Evolutionary conservation across 2,113 vertebrate genomes (phyloP).

Genomic region (Patagioenas fasciata): DNA sequence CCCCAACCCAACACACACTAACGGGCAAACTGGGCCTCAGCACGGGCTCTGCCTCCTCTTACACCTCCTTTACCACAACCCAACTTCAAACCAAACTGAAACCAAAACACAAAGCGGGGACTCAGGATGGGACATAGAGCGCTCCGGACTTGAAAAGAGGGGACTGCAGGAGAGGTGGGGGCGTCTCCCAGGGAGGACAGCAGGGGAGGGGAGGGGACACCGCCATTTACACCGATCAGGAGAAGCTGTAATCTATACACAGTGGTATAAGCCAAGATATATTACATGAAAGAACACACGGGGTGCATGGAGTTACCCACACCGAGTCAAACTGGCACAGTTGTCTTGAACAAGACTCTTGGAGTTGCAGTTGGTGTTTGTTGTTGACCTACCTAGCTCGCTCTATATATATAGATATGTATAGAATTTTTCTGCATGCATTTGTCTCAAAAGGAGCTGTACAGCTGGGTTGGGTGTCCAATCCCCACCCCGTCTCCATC

Average conservation of each 20-base stretch:
- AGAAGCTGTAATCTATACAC: constrained; percentile 67
- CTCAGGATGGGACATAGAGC: constrained; percentile 10
- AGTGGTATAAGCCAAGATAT: constrained; percentile 58
- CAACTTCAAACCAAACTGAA: constrained; percentile 18
- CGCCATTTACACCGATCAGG: constrained; percentile 45
- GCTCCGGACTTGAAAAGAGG: constrained; percentile 37
- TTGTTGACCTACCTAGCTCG: constrained; percentile 40
- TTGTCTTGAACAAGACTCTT: constrained; percentile 33
- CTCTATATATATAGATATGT: constrained; percentile 38
- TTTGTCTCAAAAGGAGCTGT: constrained; percentile 69
- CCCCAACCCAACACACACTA: not conserved
- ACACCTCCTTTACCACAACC: not conserved
- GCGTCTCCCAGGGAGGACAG: constrained; percentile 5
- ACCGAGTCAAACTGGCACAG: constrained; percentile 46
- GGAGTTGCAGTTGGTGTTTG: constrained; percentile 45
- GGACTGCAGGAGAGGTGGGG: not conserved
- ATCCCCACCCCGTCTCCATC: constrained; percentile 21
- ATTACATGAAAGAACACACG: constrained; percentile 65
- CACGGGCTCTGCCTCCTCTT: not conserved
- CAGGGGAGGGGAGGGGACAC: constrained; percentile 65
- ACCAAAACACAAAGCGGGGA: constrained; percentile 32
- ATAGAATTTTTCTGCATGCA: constrained; percentile 75
- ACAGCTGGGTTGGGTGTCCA: constrained; percentile 53
- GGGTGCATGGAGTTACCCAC: constrained; percentile 64
- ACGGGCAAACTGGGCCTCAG: not conserved